Evolutionary conservation across 2,113 vertebrate species (phyloP), one percentile per base, ranked within the genome.

Genomic region (Phylloscopus trochilus): DNA sequence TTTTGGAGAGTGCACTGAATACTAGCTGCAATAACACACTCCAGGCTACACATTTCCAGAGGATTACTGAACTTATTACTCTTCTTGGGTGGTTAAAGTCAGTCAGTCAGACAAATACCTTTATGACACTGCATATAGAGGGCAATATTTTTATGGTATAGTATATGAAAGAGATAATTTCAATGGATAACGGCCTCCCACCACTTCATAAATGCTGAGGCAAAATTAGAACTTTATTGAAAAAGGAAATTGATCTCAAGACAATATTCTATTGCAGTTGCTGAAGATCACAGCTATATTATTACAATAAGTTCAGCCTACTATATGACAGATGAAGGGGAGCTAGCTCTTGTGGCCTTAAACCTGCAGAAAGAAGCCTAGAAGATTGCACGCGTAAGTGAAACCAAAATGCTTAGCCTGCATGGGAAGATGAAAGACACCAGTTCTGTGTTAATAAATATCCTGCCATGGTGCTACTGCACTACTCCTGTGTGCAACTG

Each of bases 71-170:
- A 92, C 49, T 96, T 97, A 95, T 96, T 97, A 75, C 93, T 97
- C 95, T 95, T 96, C 95, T 96, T 97, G 96, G 94, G 95, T 97
- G 96, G 96, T 79, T 97, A 53, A 92, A 94, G 64, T 89, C 85
- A 95, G 89, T 76, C 89, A 93, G 79, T 68, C 94, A 93, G 92
- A 69, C 68, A 95, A 92, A 92, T 94, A 75, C 74, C 77, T 95
- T 84, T 83, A 76, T 89, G 92, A 69, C 49, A n/a, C 41, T 89
- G 79, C n/a, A 82, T 77, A 41, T 68, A 76, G 66, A 90, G 62
- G 53, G 49, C 60, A 60, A 87, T 96, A 96, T 96, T 96, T 95
- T 95, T 76, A 91, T 55, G 85, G 37, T 59, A 60, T 68, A 66
- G 73, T 87, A 92, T 96, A 95, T 89, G 83, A 87, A 96, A 93